phyloP scores from a whole-genome alignment of 1,140 invertebrate genomes.

The Mercenaria mercenaria region DNA sequence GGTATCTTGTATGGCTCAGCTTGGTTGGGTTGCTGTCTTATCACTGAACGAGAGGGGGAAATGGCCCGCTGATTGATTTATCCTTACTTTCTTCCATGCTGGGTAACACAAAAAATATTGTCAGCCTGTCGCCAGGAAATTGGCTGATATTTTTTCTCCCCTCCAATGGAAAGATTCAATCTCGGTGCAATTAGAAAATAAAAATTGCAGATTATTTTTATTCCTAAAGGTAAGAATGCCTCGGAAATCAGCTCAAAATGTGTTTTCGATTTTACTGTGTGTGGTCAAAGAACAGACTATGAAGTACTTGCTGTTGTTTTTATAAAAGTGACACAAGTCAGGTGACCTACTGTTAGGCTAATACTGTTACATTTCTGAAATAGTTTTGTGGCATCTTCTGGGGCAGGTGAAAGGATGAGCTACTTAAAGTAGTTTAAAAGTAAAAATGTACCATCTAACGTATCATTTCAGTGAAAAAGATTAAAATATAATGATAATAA shows the following conservation, averaged over 20 bases:
- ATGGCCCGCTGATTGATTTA: slow-evolving; percentile 53
- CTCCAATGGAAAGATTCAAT: background rate
- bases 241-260: too few species aligned
- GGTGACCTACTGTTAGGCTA: background rate
- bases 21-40: background rate
- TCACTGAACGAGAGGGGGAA: background rate
- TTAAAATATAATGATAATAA: background rate
- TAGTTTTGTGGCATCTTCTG: background rate
- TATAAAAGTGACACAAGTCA: background rate
- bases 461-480: background rate
- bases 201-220: background rate
- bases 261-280: too few species aligned
- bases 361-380: background rate
- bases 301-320: background rate
- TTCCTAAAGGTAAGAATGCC: too few species aligned
- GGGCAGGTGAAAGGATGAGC: background rate
- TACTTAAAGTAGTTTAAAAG: background rate
- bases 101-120: slow-evolving; percentile 54
- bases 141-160: background rate
- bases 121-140: slow-evolving; percentile 52
- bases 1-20: slow-evolving; percentile 34
- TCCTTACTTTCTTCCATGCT: slow-evolving; percentile 58
- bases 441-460: background rate
- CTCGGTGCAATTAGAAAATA: background rate
- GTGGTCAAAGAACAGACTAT: too few species aligned